Evolutionary conservation across 2,797 vertebrate species (phyloP).

Genomic region (Heteromormyrus szaboi): DNA sequence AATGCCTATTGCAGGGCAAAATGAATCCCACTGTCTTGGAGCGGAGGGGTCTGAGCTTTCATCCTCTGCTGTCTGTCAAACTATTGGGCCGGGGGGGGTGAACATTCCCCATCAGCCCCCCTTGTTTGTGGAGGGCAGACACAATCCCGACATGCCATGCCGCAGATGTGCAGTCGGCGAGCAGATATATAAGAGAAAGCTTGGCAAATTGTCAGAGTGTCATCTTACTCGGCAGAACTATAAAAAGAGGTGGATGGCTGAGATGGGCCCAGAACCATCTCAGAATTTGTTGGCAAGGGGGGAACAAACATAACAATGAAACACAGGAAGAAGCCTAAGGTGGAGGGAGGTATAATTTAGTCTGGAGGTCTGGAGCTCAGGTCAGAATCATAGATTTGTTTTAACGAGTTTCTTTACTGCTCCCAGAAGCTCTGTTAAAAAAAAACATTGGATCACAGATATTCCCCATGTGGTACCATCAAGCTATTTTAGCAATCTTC

Average conservation of each 20-base stretch:
- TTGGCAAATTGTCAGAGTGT: neutral
- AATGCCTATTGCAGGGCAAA: neutral
- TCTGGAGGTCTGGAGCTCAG: conserved; percentile 6
- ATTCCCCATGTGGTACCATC: neutral
- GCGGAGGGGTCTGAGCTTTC: neutral
- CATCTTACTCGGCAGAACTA: neutral
- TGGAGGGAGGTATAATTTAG: neutral
- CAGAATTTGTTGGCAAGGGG: neutral
- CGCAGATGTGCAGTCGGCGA: neutral
- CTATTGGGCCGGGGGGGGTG: neutral
- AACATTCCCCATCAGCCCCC: neutral
- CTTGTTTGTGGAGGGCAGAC: neutral
- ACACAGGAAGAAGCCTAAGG: conserved; percentile 9
- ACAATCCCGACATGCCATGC: neutral
- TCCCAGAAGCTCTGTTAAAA: neutral
- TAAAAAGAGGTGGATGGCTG: neutral
- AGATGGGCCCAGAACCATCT: neutral
- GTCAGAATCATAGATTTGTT: conserved; percentile 10
- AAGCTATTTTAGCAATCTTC: neutral
- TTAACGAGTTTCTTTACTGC: neutral
- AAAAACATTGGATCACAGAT: conserved; percentile 14
- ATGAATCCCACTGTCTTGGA: neutral
- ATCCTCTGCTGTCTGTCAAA: neutral
- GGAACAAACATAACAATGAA: conserved; percentile 10
- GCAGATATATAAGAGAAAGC: neutral